phyloP scores from a whole-genome alignment of 2,888 invertebrate genomes.

The Spodoptera littoralis region DNA sequence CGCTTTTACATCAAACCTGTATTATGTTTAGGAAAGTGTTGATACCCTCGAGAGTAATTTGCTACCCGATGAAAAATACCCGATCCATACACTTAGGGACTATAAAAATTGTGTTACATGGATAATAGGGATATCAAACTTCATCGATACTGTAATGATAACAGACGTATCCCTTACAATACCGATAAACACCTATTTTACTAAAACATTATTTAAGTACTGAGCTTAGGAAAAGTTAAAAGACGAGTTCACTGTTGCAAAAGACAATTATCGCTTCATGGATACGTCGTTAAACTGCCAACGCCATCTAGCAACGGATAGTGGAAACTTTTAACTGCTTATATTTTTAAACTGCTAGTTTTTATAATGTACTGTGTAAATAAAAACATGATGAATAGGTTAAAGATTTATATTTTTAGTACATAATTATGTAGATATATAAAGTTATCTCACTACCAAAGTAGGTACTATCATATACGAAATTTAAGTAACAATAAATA shows the following conservation, averaged over 20 bases:
- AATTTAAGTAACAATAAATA: too few species aligned
- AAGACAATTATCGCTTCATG: conserved; percentile 15
- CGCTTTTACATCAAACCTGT: conserved; percentile 25
- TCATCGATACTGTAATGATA: conserved; percentile 39
- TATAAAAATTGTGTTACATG: conserved; percentile 47
- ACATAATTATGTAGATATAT: too few species aligned
- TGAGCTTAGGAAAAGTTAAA: not conserved
- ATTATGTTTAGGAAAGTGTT: conserved; percentile 44
- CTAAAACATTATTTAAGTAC: too few species aligned
- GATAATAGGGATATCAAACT: conserved; percentile 58
- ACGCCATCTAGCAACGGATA: conserved; percentile 55
- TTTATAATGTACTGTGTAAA: too few species aligned
- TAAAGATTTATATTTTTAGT: too few species aligned
- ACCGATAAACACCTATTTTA: too few species aligned
- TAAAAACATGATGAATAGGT: too few species aligned
- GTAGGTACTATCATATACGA: too few species aligned
- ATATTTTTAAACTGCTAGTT: not conserved
- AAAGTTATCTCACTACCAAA: too few species aligned
- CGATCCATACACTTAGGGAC: conserved; percentile 54
- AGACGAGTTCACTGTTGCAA: not conserved
- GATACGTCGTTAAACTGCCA: conserved; percentile 26
- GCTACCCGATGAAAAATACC: conserved; percentile 61
- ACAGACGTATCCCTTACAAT: too few species aligned
- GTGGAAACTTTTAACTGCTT: conserved; percentile 10
- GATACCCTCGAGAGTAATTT: conserved; percentile 53